Evolutionary conservation across 2,797 vertebrate species (phyloP).

Genomic region (Ctenopoma kingsleyae): DNA sequence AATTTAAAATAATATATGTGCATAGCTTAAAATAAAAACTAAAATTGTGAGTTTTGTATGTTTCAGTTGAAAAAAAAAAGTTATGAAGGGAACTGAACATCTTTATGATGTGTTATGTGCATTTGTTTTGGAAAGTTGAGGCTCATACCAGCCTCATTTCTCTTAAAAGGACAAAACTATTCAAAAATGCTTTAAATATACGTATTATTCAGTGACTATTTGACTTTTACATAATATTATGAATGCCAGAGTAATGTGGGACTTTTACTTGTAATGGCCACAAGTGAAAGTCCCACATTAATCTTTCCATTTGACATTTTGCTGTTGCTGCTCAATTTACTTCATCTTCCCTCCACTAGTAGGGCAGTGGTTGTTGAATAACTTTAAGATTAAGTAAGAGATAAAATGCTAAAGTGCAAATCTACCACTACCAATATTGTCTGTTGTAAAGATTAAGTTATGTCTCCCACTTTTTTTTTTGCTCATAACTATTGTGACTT

Average conservation of each 20-base stretch:
- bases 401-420: not conserved
- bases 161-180: not conserved
- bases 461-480: not conserved
- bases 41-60: constrained; percentile 28
- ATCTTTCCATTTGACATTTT: not conserved
- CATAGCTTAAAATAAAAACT: constrained; percentile 58
- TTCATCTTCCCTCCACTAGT: too few species aligned
- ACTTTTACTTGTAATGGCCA: not conserved
- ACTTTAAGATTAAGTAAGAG: not conserved
- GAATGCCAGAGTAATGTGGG: not conserved
- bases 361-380: not conserved
- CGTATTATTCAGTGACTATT: not conserved
- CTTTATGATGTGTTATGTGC: not conserved
- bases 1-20: constrained; percentile 32
- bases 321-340: not conserved
- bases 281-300: too few species aligned
- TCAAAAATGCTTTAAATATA: too few species aligned
- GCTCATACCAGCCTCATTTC: not conserved
- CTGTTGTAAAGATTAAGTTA: not conserved
- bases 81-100: not conserved
- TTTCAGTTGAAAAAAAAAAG: constrained; percentile 21
- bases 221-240: not conserved
- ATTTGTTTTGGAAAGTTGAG: not conserved
- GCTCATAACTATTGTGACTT: not conserved
- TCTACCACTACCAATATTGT: not conserved